Evolutionary conservation across 1,140 invertebrate genomes (phyloP).

Genomic region (Microplitis demolitor): DNA sequence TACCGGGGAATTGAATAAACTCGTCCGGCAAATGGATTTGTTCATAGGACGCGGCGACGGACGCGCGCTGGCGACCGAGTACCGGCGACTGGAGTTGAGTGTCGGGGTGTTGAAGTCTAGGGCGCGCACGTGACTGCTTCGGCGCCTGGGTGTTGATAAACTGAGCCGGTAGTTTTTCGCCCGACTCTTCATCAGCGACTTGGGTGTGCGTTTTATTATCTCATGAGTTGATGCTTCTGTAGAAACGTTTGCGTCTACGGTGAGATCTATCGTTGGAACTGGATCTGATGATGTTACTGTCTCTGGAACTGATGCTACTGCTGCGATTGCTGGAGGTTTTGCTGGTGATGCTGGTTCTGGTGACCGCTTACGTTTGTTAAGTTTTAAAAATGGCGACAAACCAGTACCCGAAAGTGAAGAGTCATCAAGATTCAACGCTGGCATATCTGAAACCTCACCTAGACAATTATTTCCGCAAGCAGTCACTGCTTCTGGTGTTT

Average conservation of each 20-base stretch:
- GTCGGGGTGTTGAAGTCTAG: conserved; percentile 56
- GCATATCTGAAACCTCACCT: conserved; percentile 36
- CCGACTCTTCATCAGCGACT: conserved; percentile 47
- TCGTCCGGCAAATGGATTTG: conserved; percentile 43
- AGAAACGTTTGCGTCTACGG: background rate
- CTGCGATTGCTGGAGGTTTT: background rate
- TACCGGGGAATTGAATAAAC: conserved; percentile 51
- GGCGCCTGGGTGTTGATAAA: conserved; percentile 55
- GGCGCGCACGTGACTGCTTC: conserved; percentile 52
- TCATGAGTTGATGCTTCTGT: conserved; percentile 24
- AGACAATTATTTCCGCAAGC: conserved; percentile 45
- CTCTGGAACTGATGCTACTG: too few species aligned
- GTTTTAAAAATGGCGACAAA: conserved; percentile 53
- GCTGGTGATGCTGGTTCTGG: background rate
- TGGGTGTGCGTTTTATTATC: conserved; percentile 48
- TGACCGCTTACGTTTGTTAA: conserved; percentile 21
- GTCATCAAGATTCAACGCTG: conserved; percentile 47
- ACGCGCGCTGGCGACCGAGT: conserved; percentile 22
- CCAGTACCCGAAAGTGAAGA: conserved; percentile 42
- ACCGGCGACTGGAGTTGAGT: conserved; percentile 30
- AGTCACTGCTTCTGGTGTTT: conserved; percentile 43
- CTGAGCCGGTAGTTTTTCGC: conserved; percentile 54
- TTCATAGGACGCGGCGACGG: conserved; percentile 25
- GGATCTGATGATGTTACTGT: too few species aligned
- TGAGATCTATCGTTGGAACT: background rate